Evolutionary conservation across 2,888 invertebrate species (phyloP).

Genomic region (Euclidia mi): DNA sequence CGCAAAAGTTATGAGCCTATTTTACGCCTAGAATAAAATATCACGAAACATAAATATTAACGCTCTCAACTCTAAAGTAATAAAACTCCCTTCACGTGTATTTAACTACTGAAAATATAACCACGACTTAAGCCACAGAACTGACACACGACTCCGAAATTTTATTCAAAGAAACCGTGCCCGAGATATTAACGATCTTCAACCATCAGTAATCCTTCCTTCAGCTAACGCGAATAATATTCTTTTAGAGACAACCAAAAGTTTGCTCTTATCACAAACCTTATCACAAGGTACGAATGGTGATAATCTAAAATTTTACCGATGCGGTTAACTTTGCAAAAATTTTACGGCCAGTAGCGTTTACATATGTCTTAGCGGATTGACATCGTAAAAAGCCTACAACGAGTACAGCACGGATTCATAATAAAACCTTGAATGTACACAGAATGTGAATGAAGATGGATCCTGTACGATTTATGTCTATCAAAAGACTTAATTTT

Average conservation of each 20-base stretch:
- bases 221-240: slow-evolving; percentile 53
- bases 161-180: slow-evolving; percentile 51
- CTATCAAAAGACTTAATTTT: slow-evolving; percentile 49
- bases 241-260: slow-evolving; percentile 26
- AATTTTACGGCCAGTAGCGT: slow-evolving; percentile 53
- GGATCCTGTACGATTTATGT: slow-evolving; percentile 40
- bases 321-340: slow-evolving; percentile 6
- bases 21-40: too few species aligned
- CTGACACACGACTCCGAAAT: slow-evolving; percentile 41
- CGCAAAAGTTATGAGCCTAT: too few species aligned
- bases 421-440: slow-evolving; percentile 58
- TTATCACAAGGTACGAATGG: slow-evolving; percentile 19
- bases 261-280: neutral
- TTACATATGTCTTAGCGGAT: slow-evolving; percentile 61
- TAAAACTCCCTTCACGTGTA: slow-evolving; percentile 25
- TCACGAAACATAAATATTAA: slow-evolving; percentile 15
- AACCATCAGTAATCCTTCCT: slow-evolving; percentile 54
- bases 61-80: slow-evolving; percentile 8
- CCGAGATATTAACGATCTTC: slow-evolving; percentile 48
- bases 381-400: slow-evolving; percentile 59
- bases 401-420: slow-evolving; percentile 56
- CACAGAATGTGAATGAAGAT: slow-evolving; percentile 55
- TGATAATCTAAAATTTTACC: slow-evolving; percentile 1
- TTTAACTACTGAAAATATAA: slow-evolving; percentile 30
- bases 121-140: slow-evolving; percentile 21